Evolutionary conservation across 2,113 vertebrate species (phyloP), one percentile per base, ranked within the genome.

Genomic region (Dissostichus mawsoni): DNA sequence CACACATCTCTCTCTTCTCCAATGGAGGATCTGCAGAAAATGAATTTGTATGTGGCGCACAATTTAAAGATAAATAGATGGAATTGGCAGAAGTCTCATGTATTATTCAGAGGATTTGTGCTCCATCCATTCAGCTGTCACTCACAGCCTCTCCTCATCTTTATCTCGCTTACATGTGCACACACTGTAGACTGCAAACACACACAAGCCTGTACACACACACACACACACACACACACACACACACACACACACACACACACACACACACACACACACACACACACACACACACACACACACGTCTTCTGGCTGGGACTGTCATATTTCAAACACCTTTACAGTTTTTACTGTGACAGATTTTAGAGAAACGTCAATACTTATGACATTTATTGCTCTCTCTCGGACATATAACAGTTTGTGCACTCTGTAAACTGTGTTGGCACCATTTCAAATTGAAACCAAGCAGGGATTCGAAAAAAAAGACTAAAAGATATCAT

Each of bases 81-180:
- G 71, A 87, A 51, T 33, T 58, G 73, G 44, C 69, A 11, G n/a
- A 75, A 48, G 78, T 57, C 61, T 45, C 6, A 25, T 71, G 44
- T 59, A 78, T 74, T 86, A 80, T 83, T 82, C 58, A 86, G 55
- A 80, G 47, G 63, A 48, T 81, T 63, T 82, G 58, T 20, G 36
- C 83, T 75, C 59, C 50, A 29, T 84, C 74, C 62, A 58, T 82
- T 64, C 72, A 83, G 59, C 80, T 75, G 83, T 84, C 68, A 66
- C 75, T 84, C 87, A 77, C 76, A 73, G 59, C 73, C 83, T 79
- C 79, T 61, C 78, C 63, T 71, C 83, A 80, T 84, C 62, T 80
- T 79, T 63, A 70, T 75, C 58, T 74, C 20, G 29, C 57, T 64
- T 57, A 52, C 79, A 67, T 53, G 44, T 20, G 57, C 77, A 73